phyloP scores from a whole-genome alignment of 2,797 vertebrate genomes.

The Premnoplex brunnescens region DNA sequence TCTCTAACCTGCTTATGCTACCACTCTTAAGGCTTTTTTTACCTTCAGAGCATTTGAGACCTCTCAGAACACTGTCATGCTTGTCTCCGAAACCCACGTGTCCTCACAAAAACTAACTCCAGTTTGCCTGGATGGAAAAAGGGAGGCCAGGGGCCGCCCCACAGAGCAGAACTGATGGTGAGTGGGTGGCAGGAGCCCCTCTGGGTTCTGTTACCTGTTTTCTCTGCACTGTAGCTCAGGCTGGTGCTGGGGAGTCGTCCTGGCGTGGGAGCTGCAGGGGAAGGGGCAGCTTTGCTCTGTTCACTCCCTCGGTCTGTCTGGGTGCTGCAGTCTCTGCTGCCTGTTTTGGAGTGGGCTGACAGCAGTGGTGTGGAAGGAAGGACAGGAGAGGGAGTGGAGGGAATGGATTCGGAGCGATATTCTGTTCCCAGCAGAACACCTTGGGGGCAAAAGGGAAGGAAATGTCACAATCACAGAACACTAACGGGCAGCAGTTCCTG shows the following conservation, averaged over 20 bases:
- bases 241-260: constrained; percentile 83
- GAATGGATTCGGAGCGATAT: constrained; percentile 89
- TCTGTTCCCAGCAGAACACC: constrained; percentile 93
- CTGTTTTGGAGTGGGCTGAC: constrained; percentile 90
- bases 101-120: neutral
- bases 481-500: neutral
- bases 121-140: neutral
- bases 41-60: neutral
- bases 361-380: constrained; percentile 87
- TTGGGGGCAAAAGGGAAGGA: constrained; percentile 44
- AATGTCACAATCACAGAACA: neutral
- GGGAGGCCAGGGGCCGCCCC: neutral
- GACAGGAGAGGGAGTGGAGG: constrained; percentile 93
- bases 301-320: constrained; percentile 91
- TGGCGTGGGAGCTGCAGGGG: constrained; percentile 69
- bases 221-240: constrained; percentile 86
- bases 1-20: neutral
- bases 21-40: neutral
- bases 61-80: neutral
- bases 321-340: constrained; percentile 96
- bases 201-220: constrained; percentile 79
- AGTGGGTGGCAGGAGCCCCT: neutral
- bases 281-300: constrained; percentile 76
- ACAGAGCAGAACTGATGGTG: neutral
- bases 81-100: neutral